Percentiles rank a stretch among this genome's conserved stretches.
These are phyloP conservation scores for Popillia japonica DNA, from an alignment of 1,140 invertebrate species.

Conservation along the genomic window DNA sequence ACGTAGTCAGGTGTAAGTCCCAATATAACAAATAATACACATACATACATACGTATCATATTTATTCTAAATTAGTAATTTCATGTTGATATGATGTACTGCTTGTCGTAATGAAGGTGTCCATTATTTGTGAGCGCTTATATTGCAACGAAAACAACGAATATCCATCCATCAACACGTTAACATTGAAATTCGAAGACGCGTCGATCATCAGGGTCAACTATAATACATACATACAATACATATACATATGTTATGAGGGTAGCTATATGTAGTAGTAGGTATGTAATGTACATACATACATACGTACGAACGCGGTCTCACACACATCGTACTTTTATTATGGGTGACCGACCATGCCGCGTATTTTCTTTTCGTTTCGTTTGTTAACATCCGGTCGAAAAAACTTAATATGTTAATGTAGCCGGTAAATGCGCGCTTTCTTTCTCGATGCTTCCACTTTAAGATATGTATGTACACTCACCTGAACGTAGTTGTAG, in stretches of 20 bases:
- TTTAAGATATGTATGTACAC: not conserved
- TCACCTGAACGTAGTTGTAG: no score
- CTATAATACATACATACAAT: not conserved
- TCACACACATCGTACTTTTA: not conserved
- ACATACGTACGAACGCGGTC: no score
- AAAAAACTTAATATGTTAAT: slow-evolving; percentile 8
- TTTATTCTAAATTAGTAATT: no score
- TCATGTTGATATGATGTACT: no score
- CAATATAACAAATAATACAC: no score
- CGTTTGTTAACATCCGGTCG: not conserved
- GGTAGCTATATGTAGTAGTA: no score
- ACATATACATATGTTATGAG: not conserved
- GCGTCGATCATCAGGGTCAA: not conserved
- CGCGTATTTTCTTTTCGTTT: not conserved
- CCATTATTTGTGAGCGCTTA: not conserved
- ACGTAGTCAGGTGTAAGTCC: no score
- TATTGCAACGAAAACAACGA: not conserved
- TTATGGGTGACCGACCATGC: not conserved
- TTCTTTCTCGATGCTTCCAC: not conserved
- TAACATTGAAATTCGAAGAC: no score
- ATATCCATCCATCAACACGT: no score
- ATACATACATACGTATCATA: no score
- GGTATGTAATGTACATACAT: no score
- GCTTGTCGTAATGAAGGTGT: not conserved
- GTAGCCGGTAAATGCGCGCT: not conserved